Conservation (phyloP, 2,888 invertebrate species). For the Sphaerophoria taeniata region DNA sequence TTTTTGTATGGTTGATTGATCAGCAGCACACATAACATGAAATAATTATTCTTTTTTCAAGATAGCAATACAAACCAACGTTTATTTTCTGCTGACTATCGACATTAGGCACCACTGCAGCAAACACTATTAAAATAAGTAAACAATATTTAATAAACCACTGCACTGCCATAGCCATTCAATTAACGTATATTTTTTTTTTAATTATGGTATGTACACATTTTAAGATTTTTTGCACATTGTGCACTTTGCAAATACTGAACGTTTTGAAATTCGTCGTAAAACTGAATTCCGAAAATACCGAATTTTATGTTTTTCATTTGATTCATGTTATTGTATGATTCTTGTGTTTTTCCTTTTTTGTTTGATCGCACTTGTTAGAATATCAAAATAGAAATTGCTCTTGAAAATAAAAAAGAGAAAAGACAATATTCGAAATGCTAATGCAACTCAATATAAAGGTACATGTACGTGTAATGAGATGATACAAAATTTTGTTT, state of each 20-base stretch:
- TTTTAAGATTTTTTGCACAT: background rate
- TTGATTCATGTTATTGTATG: constrained; percentile 10
- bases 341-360: background rate
- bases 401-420: background rate
- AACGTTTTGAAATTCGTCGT: constrained; percentile 44
- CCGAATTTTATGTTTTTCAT: constrained; percentile 27
- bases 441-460: too few species aligned
- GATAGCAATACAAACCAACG: constrained; percentile 49
- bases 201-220: background rate
- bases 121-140: constrained; percentile 9
- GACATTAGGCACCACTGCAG: constrained; percentile 11
- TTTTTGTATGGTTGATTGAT: background rate
- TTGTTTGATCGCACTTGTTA: constrained; percentile 23
- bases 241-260: constrained; percentile 38
- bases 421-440: too few species aligned
- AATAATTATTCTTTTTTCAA: background rate
- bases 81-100: constrained; percentile 60
- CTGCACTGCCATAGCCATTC: constrained; percentile 26
- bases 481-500: too few species aligned
- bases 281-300: constrained; percentile 58
- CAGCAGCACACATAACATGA: too few species aligned
- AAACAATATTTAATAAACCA: constrained; percentile 22
- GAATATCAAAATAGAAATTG: constrained; percentile 53
- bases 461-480: too few species aligned
- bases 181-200: background rate